Conservation (phyloP, 1,140 invertebrate genomes). For the Protaetia brevitarsis region DNA sequence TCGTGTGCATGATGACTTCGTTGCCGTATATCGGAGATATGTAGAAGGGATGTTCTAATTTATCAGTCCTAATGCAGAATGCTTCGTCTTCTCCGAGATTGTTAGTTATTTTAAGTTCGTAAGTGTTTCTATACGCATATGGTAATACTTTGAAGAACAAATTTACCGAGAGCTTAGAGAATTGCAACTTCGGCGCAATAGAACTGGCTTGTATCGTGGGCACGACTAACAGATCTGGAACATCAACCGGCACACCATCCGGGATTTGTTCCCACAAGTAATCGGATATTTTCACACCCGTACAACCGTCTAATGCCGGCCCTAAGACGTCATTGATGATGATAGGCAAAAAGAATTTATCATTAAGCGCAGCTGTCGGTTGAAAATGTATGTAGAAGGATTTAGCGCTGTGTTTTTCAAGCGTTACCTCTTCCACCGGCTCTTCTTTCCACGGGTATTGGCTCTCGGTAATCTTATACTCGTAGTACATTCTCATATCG, state of each 20-base stretch:
- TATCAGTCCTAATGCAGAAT: slow-evolving; percentile 27
- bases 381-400: slow-evolving; percentile 40
- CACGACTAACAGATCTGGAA: no score
- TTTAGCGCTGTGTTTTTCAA: slow-evolving; percentile 11
- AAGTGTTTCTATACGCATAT: not conserved
- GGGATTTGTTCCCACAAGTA: no score
- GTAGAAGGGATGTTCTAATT: slow-evolving; percentile 14
- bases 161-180: no score
- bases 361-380: slow-evolving; percentile 36
- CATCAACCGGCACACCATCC: no score
- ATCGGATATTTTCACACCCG: no score
- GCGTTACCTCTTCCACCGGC: not conserved
- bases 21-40: not conserved
- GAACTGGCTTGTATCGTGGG: no score
- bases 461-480: slow-evolving; percentile 35
- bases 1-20: not conserved
- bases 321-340: slow-evolving; percentile 43
- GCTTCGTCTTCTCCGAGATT: not conserved
- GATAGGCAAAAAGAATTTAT: slow-evolving; percentile 40
- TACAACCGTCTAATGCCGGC: no score
- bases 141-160: no score
- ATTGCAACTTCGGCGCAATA: no score
- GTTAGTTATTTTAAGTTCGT: slow-evolving; percentile 24
- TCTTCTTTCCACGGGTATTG: not conserved
- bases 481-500: slow-evolving; percentile 36